Evolutionary conservation across 2,888 invertebrate species (phyloP).

Genomic region (Cyrtodaria siliqua): DNA sequence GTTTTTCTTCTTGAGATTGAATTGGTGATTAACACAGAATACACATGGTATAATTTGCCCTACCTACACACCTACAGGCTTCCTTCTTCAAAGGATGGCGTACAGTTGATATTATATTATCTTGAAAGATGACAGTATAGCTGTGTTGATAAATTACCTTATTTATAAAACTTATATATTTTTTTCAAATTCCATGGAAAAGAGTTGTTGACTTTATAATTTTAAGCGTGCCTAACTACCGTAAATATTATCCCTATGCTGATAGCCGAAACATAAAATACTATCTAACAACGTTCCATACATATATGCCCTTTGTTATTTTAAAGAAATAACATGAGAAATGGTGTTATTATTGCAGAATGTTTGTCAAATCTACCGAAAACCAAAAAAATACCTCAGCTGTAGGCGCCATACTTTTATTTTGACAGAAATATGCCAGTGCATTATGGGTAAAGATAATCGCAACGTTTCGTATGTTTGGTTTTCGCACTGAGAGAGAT

Average conservation of each 20-base stretch:
- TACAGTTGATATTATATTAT: too few relatives aligned
- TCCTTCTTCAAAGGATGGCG: too few relatives aligned
- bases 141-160: not conserved
- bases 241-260: not conserved
- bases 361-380: slow-evolving; percentile 6
- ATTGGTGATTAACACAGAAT: too few relatives aligned
- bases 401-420: slow-evolving; percentile 69
- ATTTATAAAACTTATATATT: not conserved
- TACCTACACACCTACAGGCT: too few relatives aligned
- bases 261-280: not conserved
- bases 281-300: not conserved
- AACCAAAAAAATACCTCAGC: slow-evolving; percentile 61
- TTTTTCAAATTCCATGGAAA: not conserved
- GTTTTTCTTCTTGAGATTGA: too few relatives aligned
- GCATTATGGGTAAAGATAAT: slow-evolving; percentile 62
- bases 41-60: too few relatives aligned
- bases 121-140: too few relatives aligned
- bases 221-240: slow-evolving; percentile 34
- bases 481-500: too few relatives aligned
- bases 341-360: not conserved
- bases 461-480: too few relatives aligned
- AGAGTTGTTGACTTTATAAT: not conserved
- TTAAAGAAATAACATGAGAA: not conserved
- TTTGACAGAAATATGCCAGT: slow-evolving; percentile 67
- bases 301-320: not conserved